Conservation (phyloP, 2,888 invertebrate species). For the Eueremaeus valkanovi region DNA sequence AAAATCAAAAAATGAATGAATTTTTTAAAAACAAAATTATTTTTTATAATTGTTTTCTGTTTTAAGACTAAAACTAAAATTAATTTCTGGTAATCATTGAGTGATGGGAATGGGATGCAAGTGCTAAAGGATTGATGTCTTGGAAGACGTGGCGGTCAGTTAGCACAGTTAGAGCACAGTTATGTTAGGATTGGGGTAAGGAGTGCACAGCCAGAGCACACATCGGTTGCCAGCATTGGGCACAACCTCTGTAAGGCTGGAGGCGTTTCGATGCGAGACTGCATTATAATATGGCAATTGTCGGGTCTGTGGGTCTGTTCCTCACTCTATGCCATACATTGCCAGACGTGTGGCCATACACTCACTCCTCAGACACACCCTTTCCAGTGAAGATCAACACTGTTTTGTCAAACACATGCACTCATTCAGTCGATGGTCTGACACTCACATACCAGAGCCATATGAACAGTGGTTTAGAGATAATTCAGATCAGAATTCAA, state of each 20-base stretch:
- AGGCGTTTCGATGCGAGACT: constrained; percentile 17
- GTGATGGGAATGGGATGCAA: too few relatives aligned
- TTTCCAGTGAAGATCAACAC: neutral
- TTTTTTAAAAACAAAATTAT: too few relatives aligned
- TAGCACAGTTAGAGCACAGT: neutral
- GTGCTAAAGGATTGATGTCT: neutral
- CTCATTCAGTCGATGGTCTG: constrained; percentile 1
- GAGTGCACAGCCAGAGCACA: neutral
- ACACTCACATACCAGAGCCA: too few relatives aligned
- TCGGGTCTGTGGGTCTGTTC: constrained; percentile 4
- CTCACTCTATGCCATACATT: too few relatives aligned
- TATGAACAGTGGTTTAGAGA: too few relatives aligned
- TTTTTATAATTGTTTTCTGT: too few relatives aligned
- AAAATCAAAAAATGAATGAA: neutral
- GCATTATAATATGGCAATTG: constrained; percentile 26
- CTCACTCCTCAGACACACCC: constrained; percentile 21
- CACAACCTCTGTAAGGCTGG: constrained; percentile 6
- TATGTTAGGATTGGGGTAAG: too few relatives aligned
- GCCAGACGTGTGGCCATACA: constrained; percentile 12
- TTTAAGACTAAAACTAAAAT: too few relatives aligned
- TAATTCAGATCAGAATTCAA: too few relatives aligned
- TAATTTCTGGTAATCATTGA: too few relatives aligned
- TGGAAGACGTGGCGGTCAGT: constrained; percentile 28
- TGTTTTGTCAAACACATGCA: constrained; percentile 7
- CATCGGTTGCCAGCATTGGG: neutral